Percentiles rank a stretch among this genome's conserved stretches.
These are phyloP conservation scores for Choreutis nemorana DNA, from an alignment of 2,888 invertebrate genomes.

Conservation along the genomic window DNA sequence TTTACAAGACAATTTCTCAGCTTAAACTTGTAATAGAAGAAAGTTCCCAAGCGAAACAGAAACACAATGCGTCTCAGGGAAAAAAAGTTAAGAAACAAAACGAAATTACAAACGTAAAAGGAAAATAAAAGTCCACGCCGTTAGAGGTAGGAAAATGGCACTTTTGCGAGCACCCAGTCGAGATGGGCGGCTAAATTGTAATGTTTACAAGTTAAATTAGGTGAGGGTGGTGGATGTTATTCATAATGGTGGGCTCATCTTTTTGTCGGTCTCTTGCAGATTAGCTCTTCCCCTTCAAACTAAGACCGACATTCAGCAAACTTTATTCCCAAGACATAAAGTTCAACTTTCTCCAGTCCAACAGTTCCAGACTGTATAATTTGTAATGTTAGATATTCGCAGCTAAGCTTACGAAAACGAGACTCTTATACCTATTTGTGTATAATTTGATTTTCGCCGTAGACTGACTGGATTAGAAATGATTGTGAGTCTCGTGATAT, in stretches of 20 bases:
- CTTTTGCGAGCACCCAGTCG: slow-evolving; percentile 48
- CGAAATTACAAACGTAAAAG: slow-evolving; percentile 28
- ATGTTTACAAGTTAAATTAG: slow-evolving; percentile 62
- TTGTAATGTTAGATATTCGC: slow-evolving; percentile 22
- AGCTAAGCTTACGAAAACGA: slow-evolving; percentile 11
- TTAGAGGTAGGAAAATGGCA: slow-evolving; percentile 47
- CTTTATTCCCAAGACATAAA: neutral
- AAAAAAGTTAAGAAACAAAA: slow-evolving; percentile 8
- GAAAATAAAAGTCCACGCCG: slow-evolving; percentile 40
- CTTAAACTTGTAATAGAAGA: too few species aligned
- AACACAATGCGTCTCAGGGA: too few species aligned
- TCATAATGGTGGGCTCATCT: slow-evolving; percentile 42
- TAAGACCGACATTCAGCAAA: neutral
- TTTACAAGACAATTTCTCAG: too few species aligned
- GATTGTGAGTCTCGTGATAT: slow-evolving; percentile 19
- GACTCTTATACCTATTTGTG: slow-evolving; percentile 18
- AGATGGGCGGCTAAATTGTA: slow-evolving; percentile 52
- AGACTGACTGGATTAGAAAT: slow-evolving; percentile 18
- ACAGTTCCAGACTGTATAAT: slow-evolving; percentile 34
- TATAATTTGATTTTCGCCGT: slow-evolving; percentile 26
- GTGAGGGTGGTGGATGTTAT: slow-evolving; percentile 46
- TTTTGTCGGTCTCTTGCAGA: slow-evolving; percentile 34
- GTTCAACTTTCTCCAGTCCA: neutral
- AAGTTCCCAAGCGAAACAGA: too few species aligned
- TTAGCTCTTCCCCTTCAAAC: too few species aligned